phyloP scores from a whole-genome alignment of 2,113 vertebrate genomes.

The Neogale vison region DNA sequence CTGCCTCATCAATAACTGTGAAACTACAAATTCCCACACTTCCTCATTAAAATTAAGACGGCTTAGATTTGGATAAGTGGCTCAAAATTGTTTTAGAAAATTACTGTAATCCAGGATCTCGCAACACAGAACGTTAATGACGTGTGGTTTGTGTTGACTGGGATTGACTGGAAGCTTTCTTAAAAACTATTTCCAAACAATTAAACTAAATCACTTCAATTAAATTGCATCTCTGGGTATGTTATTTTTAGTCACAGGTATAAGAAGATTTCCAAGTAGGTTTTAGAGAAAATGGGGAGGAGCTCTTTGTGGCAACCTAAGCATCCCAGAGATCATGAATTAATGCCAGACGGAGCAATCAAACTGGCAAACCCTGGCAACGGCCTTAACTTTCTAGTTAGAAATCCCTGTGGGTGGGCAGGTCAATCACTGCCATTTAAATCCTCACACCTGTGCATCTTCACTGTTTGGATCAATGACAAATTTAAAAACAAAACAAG shows the following conservation, averaged over 20 bases:
- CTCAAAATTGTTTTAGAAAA: neutral
- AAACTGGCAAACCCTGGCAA: constrained; percentile 54
- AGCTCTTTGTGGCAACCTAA: constrained; percentile 33
- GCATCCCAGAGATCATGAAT: constrained; percentile 39
- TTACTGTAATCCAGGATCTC: neutral
- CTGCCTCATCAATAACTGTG: neutral
- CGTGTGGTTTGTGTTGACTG: neutral
- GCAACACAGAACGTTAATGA: neutral
- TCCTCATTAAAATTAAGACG: neutral
- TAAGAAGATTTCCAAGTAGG: constrained; percentile 44
- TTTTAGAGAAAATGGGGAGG: neutral
- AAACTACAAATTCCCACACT: neutral
- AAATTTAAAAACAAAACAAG: constrained; percentile 67
- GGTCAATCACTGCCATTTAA: constrained; percentile 74
- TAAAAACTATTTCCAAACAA: constrained; percentile 38
- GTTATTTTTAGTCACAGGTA: constrained; percentile 35
- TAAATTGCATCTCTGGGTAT: neutral
- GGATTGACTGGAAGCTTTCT: neutral
- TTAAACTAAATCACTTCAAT: constrained; percentile 43
- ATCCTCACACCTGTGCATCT: constrained; percentile 75
- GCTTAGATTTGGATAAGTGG: neutral
- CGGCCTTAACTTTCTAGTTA: constrained; percentile 42
- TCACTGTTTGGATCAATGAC: constrained; percentile 65
- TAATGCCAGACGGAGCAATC: constrained; percentile 13
- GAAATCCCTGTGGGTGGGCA: constrained; percentile 74